These are phyloP conservation scores for Stratiolaelaps scimitus DNA, from an alignment of 1,140 invertebrate genomes.

Conservation along the genomic window DNA sequence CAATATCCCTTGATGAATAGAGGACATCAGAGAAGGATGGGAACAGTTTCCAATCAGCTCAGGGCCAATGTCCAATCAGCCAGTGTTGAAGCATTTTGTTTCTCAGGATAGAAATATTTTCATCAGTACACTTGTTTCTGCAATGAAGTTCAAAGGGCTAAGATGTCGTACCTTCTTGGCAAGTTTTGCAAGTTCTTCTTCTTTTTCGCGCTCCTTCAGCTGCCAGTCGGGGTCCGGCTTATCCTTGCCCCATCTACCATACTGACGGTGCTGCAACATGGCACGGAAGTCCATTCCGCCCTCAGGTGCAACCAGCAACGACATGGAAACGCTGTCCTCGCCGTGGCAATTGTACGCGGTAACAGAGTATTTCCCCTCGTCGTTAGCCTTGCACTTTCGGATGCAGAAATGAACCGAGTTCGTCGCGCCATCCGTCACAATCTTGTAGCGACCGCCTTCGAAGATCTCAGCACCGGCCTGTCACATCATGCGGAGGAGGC, in stretches of 20 bases:
- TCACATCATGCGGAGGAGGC: slow-evolving; percentile 42
- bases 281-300: slow-evolving; percentile 97
- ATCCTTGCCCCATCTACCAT: slow-evolving; percentile 79
- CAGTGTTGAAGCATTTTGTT: no score
- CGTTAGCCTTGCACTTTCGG: slow-evolving; percentile 84
- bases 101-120: no score
- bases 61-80: slow-evolving; percentile 3
- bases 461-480: slow-evolving; percentile 64
- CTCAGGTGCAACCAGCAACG: slow-evolving; percentile 87
- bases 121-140: no score
- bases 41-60: no score
- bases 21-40: no score
- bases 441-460: slow-evolving; percentile 81
- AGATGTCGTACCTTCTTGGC: slow-evolving; percentile 17
- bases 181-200: slow-evolving; percentile 7
- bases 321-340: slow-evolving; percentile 84
- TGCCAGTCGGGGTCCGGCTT: slow-evolving; percentile 49
- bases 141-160: no score
- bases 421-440: slow-evolving; percentile 71
- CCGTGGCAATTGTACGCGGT: slow-evolving; percentile 83
- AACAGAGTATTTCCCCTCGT: slow-evolving; percentile 93
- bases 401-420: slow-evolving; percentile 85
- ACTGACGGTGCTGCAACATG: slow-evolving; percentile 89
- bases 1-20: no score
- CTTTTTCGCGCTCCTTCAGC: slow-evolving; percentile 11